Base-by-base conservation (phyloP, 2,888 invertebrate genomes). In the Chaitophorus viminalis region DNA sequence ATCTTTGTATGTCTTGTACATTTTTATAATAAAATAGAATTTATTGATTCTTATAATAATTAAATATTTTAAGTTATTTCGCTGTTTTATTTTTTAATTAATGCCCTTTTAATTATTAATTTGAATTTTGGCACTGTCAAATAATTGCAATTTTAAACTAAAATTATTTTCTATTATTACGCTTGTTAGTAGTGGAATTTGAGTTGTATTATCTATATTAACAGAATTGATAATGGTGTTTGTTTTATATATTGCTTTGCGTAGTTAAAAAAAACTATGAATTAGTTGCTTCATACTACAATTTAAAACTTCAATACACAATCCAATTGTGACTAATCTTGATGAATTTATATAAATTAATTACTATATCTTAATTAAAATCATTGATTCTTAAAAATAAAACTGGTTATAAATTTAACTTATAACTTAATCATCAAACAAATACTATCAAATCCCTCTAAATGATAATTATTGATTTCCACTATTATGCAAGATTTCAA, bases 21-120 rank as follows among this genome's bases (percentile, higher is more conserved):
- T 84, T 84, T 84, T 76, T 84, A 77, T 68, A 84, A 68, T 77
- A 76, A 84, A 84, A 77, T 76, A 84, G 36, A 83, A n/a, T 39
- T 60, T 75, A 75, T 60, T 25, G 33, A 82, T 82, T 72, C 36
- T 82, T 74, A 54, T 82, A 72, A 52, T 82, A 74, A 72, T 82
- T 60, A 68, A 77, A 65, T 84, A 84, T 77, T 84, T 75, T 68
- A 76, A 76, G 83, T 60, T 84, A 29, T 82, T 54, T 65, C 33
- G 72, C 33, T 77, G 76, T 84, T 84, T 84, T 77, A 75, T 75
- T 46, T 83, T 65, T 68, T 74, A 70, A 81, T 81, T 70, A 33
- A 25, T 82, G 33, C 52, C 70, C 46, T 33, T 79, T 72, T 36
- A 54, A 36, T 76, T 65, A 76, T 84, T 76, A 76, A 65, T 76